Conservation (phyloP, 2,113 vertebrate genomes). For the Gallinago undulata region DNA sequence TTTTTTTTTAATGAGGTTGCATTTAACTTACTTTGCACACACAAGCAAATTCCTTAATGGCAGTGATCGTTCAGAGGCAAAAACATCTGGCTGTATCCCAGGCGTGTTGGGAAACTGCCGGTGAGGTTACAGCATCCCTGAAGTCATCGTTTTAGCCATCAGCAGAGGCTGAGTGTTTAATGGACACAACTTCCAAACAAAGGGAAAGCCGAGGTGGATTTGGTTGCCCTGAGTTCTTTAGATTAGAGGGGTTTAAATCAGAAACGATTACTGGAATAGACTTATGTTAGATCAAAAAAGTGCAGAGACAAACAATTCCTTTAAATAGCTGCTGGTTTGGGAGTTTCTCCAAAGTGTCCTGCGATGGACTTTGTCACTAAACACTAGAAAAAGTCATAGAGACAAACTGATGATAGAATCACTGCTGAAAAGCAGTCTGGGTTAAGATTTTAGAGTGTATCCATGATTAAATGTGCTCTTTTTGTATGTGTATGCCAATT, state of each 20-base stretch:
- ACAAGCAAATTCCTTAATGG: slow-evolving; percentile 7
- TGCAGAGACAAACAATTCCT: not conserved
- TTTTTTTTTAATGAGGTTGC: not conserved
- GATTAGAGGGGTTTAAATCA: not conserved
- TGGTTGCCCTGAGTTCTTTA: not conserved
- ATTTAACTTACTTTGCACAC: not conserved
- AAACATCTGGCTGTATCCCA: not conserved
- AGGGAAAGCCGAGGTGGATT: not conserved
- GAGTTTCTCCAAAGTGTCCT: not conserved
- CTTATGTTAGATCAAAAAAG: not conserved
- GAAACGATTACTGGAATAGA: not conserved
- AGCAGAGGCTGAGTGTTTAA: not conserved
- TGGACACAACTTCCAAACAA: not conserved
- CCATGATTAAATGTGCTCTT: not conserved
- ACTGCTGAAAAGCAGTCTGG: not conserved
- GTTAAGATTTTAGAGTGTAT: not conserved
- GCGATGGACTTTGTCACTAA: not conserved
- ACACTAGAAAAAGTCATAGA: not conserved
- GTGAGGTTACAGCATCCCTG: not conserved
- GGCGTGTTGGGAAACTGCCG: not conserved
- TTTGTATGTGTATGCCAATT: not conserved
- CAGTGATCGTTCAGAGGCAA: not conserved
- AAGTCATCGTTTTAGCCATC: not conserved
- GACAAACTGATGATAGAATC: not conserved
- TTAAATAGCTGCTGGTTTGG: not conserved